phyloP scores from a whole-genome alignment of 2,797 vertebrate genomes.

The Neosilurus hyrtlii region DNA sequence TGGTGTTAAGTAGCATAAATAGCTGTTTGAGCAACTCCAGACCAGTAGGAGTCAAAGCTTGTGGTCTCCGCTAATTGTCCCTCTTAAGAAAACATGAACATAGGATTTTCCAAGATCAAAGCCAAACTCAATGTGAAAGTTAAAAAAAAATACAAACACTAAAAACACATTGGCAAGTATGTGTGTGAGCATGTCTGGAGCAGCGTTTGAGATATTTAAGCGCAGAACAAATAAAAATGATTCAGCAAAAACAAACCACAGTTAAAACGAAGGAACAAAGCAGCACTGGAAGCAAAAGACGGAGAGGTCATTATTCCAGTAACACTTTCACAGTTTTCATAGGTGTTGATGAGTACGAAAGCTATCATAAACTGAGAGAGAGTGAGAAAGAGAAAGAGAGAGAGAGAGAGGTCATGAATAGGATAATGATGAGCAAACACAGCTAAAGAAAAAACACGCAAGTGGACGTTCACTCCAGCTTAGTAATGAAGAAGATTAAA shows the following conservation, averaged over 20 bases:
- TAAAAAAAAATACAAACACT: conserved; percentile 1
- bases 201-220: conserved; percentile 22
- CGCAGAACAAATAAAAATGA: conserved; percentile 21
- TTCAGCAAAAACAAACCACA: conserved; percentile 19
- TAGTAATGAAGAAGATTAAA: neutral
- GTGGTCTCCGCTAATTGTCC: conserved; percentile 47
- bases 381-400: neutral
- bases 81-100: conserved; percentile 45
- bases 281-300: neutral
- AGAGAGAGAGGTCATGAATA: neutral
- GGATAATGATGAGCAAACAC: neutral
- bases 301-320: conserved; percentile 20
- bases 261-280: conserved; percentile 37
- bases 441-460: neutral
- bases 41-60: conserved; percentile 35
- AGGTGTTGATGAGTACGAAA: neutral
- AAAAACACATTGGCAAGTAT: neutral
- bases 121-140: conserved; percentile 24
- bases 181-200: neutral
- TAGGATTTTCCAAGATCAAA: conserved; percentile 26
- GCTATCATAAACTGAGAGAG: conserved; percentile 1
- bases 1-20: conserved; percentile 10
- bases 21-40: conserved; percentile 29
- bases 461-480: neutral
- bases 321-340: conserved; percentile 21